Evolutionary conservation across 1,140 invertebrate genomes (phyloP).

Genomic region (Camponotus vicinus): DNA sequence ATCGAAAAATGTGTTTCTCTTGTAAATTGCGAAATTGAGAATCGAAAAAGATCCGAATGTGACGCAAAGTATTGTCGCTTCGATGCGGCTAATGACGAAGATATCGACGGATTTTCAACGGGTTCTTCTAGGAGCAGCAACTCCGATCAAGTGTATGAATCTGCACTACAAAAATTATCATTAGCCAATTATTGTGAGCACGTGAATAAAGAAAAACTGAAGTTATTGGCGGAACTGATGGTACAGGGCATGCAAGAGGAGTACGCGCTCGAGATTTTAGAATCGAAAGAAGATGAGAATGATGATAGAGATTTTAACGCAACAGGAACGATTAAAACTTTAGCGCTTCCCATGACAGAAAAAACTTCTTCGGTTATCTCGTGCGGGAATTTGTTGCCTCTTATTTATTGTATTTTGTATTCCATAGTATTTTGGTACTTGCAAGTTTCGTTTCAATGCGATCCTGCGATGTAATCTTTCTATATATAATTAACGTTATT

Average conservation of each 20-base stretch:
- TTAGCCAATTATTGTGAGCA: background rate
- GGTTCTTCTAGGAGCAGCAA: background rate
- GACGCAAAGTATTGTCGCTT: background rate
- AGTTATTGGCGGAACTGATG: constrained; percentile 6
- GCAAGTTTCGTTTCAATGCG: constrained; percentile 71
- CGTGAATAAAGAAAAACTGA: background rate
- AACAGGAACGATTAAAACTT: background rate
- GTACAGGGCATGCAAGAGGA: background rate
- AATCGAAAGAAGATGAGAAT: too few relatives aligned
- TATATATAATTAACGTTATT: background rate
- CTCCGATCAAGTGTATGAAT: background rate
- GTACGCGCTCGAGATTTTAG: background rate
- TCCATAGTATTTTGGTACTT: constrained; percentile 77
- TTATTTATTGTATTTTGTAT: constrained; percentile 75
- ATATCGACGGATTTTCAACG: background rate
- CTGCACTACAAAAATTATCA: background rate
- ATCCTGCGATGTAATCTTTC: constrained; percentile 50
- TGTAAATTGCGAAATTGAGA: background rate
- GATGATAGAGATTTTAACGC: background rate
- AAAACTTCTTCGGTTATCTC: constrained; percentile 45
- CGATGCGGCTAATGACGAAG: background rate
- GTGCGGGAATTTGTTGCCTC: constrained; percentile 63
- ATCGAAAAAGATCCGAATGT: background rate
- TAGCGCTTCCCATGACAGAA: background rate
- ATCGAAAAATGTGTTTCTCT: background rate